Base-by-base conservation (phyloP, 2,797 vertebrate genomes). In the Austrolebias charrua region DNA sequence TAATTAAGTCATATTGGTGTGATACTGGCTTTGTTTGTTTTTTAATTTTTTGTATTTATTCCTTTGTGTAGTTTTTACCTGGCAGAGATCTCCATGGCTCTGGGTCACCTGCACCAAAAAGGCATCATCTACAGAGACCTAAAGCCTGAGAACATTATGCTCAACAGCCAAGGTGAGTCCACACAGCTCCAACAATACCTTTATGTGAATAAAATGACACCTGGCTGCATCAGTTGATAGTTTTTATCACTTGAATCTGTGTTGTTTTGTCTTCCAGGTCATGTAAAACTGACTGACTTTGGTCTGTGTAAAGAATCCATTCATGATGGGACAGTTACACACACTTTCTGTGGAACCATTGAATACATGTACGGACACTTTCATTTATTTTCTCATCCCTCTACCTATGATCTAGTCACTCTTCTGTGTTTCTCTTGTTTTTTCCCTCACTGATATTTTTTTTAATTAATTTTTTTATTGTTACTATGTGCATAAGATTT, bases 141-240 rank as follows among this genome's bases (percentile, higher is more conserved):
- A 74, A 99, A 99, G 88, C 98, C 98, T 52, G 98, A 99, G 90
- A 99, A 99, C 89, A 99, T 99, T 90, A 99, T 99, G 97, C 96
- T 99, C 68, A 99, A 96, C 88, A 97, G 92, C 85, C 98, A 99
- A 94, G 98, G 98, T 99, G 56, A 49, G 64, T 28, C 0, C 3
- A 15, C 19, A 29, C 13, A 28, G 16, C 24, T 19, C 28, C 11
- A 2, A 29, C 46, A 15, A 16, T 16, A 9, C n/a, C 4, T 58
- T 43, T 24, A 13, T 14, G 24, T 24, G 24, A 24, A 33, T 33
- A 33, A 33, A 33, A 8, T 33, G 31, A 24, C 24, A 24, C 24
- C 3, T 24, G 24, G 24, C 24, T 24, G 24, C 24, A 24, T 24
- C 24, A 24, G 24, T 24, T 24, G 1, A 7, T 35, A 35, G 33